Conservation (phyloP, 2,888 invertebrate species). For the Euplexia lucipara region DNA sequence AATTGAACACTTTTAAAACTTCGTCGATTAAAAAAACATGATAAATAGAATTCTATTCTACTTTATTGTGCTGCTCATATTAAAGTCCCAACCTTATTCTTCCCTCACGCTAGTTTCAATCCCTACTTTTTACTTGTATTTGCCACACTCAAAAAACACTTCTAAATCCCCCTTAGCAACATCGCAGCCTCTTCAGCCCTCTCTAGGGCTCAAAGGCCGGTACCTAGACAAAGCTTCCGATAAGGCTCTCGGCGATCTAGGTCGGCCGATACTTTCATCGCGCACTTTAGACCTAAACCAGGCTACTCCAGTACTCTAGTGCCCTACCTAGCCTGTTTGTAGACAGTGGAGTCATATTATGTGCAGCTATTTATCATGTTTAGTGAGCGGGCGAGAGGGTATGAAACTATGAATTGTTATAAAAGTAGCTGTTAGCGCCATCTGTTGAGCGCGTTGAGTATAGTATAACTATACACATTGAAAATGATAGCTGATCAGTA, state of each 20-base stretch:
- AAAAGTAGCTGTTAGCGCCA: conserved; percentile 15
- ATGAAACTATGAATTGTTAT: conserved; percentile 1
- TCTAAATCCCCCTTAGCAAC: conserved; percentile 29
- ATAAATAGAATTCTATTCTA: neutral
- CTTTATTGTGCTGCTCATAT: neutral
- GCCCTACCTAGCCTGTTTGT: conserved; percentile 4
- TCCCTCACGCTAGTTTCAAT: neutral
- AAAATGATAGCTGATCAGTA: too few relatives aligned
- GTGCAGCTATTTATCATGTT: neutral
- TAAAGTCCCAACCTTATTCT: neutral
- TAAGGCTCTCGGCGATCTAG: conserved; percentile 59
- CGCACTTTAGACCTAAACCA: conserved; percentile 51
- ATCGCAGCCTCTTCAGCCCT: conserved; percentile 19
- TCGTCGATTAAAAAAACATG: conserved; percentile 1
- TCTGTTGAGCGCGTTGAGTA: conserved; percentile 31
- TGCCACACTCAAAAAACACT: conserved; percentile 18
- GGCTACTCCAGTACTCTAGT: conserved; percentile 4
- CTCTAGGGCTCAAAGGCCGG: conserved; percentile 49
- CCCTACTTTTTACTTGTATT: conserved; percentile 14
- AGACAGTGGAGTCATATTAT: neutral
- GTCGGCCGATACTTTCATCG: conserved; percentile 59
- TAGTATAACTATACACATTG: too few relatives aligned
- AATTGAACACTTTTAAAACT: conserved; percentile 5
- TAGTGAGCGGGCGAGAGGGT: neutral
- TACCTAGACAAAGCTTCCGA: conserved; percentile 58